These are phyloP conservation scores for Choristoneura fumiferana DNA, from an alignment of 1,140 invertebrate genomes.

Conservation along the genomic window DNA sequence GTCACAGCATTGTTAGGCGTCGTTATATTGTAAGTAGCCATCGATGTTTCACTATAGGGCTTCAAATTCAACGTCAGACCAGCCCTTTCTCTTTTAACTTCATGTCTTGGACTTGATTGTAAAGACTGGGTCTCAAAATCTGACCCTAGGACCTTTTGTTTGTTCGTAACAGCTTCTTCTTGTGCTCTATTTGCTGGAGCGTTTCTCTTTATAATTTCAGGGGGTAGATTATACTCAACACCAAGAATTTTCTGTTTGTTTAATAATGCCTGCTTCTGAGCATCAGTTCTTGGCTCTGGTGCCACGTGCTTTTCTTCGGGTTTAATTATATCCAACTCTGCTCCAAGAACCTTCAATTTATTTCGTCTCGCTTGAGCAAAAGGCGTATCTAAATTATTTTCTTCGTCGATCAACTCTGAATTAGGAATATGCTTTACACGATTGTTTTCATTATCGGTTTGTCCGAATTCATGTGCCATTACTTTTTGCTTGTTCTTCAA, in stretches of 20 bases:
- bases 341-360: conserved; percentile 55
- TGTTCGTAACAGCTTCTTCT: conserved; percentile 54
- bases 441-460: conserved; percentile 60
- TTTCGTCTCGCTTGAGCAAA: conserved; percentile 55
- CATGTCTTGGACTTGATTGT: conserved; percentile 28
- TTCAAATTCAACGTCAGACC: conserved; percentile 69
- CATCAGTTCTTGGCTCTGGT: conserved; percentile 50
- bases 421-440: conserved; percentile 32
- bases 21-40: conserved; percentile 23
- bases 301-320: conserved; percentile 24
- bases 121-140: conserved; percentile 36
- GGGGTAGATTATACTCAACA: conserved; percentile 59
- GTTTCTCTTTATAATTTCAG: conserved; percentile 31
- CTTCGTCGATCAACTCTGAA: conserved; percentile 47
- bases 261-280: conserved; percentile 58
- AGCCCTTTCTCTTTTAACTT: conserved; percentile 40
- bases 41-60: conserved; percentile 44
- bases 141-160: conserved; percentile 45
- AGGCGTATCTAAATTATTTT: conserved; percentile 52
- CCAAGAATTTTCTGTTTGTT: conserved; percentile 65
- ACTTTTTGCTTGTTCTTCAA: conserved; percentile 67
- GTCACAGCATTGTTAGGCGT: conserved; percentile 56
- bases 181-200: conserved; percentile 55
- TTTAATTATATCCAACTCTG: conserved; percentile 41
- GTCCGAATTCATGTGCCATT: conserved; percentile 63